Evolutionary conservation across 2,113 vertebrate species (phyloP).

Genomic region (Chelonoidis abingdonii): DNA sequence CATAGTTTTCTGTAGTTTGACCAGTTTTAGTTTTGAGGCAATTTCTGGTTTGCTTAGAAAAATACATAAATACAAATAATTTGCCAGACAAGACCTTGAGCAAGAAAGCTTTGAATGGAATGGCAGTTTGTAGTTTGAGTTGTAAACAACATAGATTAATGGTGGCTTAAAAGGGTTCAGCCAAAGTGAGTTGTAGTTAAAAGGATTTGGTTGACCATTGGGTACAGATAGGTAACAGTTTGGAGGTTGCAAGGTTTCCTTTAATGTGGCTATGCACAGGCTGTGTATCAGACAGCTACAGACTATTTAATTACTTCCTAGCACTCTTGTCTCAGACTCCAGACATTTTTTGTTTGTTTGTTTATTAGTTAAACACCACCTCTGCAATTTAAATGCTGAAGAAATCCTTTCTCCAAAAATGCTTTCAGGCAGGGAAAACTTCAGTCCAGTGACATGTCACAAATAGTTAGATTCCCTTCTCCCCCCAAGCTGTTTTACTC

Average conservation of each 20-base stretch:
- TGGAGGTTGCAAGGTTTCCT: conserved; percentile 64
- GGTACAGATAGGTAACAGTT: conserved; percentile 68
- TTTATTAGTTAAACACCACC: conserved; percentile 59
- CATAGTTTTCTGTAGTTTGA: not conserved
- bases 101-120: conserved; percentile 51
- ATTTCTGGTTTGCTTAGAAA: conserved; percentile 47
- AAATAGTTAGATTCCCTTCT: conserved; percentile 10
- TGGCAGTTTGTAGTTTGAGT: conserved; percentile 54
- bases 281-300: conserved; percentile 54
- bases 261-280: conserved; percentile 64
- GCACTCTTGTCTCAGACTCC: conserved; percentile 47
- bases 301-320: conserved; percentile 73
- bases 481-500: not conserved
- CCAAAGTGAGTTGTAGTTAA: conserved; percentile 68
- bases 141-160: conserved; percentile 66
- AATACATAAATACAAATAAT: conserved; percentile 28
- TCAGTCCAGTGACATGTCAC: conserved; percentile 15
- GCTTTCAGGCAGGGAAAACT: conserved; percentile 32
- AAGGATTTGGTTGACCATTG: conserved; percentile 62
- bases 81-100: conserved; percentile 21
- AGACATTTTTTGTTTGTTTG: conserved; percentile 66
- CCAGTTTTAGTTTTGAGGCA: not conserved
- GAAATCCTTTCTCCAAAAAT: conserved; percentile 9
- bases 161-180: conserved; percentile 57
- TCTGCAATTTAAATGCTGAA: conserved; percentile 61